Base-by-base conservation (phyloP, 2,797 vertebrate species). In the Liasis olivaceus region DNA sequence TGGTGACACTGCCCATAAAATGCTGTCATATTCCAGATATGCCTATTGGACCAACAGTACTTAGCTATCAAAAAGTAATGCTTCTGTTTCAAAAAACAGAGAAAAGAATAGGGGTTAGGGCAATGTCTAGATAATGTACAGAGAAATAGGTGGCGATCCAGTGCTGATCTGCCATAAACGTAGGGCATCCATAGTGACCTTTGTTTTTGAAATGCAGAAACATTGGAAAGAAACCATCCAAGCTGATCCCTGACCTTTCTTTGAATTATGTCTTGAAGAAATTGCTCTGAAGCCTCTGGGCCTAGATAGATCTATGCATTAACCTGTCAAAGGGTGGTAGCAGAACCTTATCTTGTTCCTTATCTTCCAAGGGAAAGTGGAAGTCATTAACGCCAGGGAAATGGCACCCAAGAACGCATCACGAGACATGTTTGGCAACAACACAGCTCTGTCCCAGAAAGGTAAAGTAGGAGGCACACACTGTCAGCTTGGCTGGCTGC, bases 331-430 rank as follows among this genome's bases (percentile, higher is more conserved):
- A n/a, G 54, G 54, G 66, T 22, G 15, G 20, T 22, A 0, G 9
- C 17, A 9, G 26, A 60, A 17, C 22, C 13, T 22, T 36, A 69
- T 2, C 20, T 56, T 87, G 3, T 15, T 59, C 17, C 31, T 89
- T 90, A 58, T 42, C 94, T 96, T 5, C 7, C 66, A 95, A 98
- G 98, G 98, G 26, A 97, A 93, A 95, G 98, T 97, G 72, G 99
- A 99, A 95, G 96, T 98, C 94, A 99, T 99, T 81, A 97, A 99
- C 47, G 98, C 99, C 56, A 98, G 99, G 28, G 99, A 99, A 95
- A 98, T 96, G 1, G 99, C 99, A 2, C 99, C 99, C 0, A 92
- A 14, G 59, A 94, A 58, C 0, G 98, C 99, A 6, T 94, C 95
- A 0, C 0, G 93, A 91, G 64, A 91, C 95, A 99, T 99, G 99